These are phyloP conservation scores for Andrena hattorfiana DNA, from an alignment of 2,888 invertebrate genomes.

Conservation along the genomic window DNA sequence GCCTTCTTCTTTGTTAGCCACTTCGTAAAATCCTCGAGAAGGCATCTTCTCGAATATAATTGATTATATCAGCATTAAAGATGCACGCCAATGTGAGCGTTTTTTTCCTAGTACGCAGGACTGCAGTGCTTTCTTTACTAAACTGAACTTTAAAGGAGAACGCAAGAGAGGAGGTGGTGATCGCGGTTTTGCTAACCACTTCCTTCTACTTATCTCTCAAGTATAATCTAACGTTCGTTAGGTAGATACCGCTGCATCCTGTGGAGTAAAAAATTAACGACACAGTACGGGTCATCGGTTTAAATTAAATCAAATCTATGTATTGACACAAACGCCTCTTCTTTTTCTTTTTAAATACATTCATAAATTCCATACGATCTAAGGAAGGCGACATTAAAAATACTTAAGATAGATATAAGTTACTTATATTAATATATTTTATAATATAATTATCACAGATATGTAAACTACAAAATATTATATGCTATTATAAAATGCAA, in stretches of 20 bases:
- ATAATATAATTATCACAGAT: conserved; percentile 84
- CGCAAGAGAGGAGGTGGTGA: conserved; percentile 36
- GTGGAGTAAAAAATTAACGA: neutral
- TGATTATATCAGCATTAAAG: too few species aligned
- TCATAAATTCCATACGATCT: conserved; percentile 51
- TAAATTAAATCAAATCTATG: conserved; percentile 21
- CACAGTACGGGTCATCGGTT: neutral
- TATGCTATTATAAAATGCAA: conserved; percentile 82
- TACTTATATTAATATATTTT: conserved; percentile 79
- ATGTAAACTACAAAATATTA: conserved; percentile 84
- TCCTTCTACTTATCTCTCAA: conserved; percentile 71
- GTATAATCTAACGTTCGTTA: neutral
- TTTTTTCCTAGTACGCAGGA: neutral
- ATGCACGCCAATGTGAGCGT: too few species aligned
- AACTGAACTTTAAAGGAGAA: neutral
- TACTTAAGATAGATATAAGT: conserved; percentile 75
- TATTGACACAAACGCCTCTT: conserved; percentile 42
- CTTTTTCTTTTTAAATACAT: conserved; percentile 52
- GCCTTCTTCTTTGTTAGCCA: conserved; percentile 56
- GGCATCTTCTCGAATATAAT: conserved; percentile 59
- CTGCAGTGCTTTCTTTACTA: conserved; percentile 13
- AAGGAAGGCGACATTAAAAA: conserved; percentile 61
- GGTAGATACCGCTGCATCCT: conserved; percentile 15
- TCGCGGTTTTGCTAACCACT: conserved; percentile 72
- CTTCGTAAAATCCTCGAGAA: conserved; percentile 66